Percentiles rank a stretch among this genome's conserved stretches.
phyloP scores from a whole-genome alignment of 30 jellyfish, hydroid and myxozoan species.

The Pseudorhiza aurosa region DNA sequence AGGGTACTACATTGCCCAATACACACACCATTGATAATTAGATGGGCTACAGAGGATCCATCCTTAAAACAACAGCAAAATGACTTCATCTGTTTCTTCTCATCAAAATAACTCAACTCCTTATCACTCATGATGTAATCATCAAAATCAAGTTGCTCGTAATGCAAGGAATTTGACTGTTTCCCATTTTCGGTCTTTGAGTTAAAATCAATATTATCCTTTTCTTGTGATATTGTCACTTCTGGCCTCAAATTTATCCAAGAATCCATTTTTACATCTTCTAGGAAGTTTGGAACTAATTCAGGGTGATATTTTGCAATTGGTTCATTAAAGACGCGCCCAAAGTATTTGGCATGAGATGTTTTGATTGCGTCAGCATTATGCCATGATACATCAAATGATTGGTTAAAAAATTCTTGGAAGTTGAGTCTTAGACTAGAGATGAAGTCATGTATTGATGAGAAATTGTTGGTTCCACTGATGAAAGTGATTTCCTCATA shows the following conservation, averaged over 20 bases:
- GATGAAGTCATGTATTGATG: slow-evolving; percentile 8
- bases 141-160: slow-evolving; percentile 2
- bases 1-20: slow-evolving; percentile 27
- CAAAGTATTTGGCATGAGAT: background rate
- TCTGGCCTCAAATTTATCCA: slow-evolving; percentile 51
- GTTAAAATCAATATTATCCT: slow-evolving; percentile 7
- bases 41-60: background rate
- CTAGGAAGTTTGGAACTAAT: slow-evolving; percentile 24
- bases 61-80: background rate
- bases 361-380: background rate
- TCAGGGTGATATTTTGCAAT: background rate
- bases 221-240: slow-evolving; percentile 21
- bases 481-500: slow-evolving; percentile 20
- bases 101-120: slow-evolving; percentile 25
- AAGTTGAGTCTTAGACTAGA: background rate
- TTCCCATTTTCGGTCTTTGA: background rate
- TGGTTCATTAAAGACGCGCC: too few relatives aligned
- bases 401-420: background rate
- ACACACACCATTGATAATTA: slow-evolving; percentile 13
- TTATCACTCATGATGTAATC: slow-evolving; percentile 19
- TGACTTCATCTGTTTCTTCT: background rate
- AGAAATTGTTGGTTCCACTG: background rate
- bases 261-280: slow-evolving; percentile 10
- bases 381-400: background rate
- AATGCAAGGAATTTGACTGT: background rate